These are phyloP conservation scores for Cuculus canorus DNA, from an alignment of 2,797 vertebrate species.

Conservation along the genomic window DNA sequence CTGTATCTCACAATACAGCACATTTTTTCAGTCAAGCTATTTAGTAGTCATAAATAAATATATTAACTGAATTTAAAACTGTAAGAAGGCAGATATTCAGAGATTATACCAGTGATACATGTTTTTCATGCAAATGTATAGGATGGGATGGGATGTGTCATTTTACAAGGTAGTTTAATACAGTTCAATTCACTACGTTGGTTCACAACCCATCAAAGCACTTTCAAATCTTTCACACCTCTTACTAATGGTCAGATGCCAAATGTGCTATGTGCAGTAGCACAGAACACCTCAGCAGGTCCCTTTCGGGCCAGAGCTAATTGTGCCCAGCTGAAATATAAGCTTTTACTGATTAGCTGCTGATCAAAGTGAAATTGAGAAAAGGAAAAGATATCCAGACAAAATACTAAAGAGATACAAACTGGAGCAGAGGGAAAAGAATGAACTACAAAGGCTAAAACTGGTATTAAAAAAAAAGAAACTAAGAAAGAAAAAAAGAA, in stretches of 20 bases:
- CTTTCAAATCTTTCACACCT: background rate
- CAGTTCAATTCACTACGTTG: background rate
- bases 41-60: background rate
- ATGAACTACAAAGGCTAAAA: background rate
- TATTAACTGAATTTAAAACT: background rate
- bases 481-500: background rate
- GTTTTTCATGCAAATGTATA: background rate
- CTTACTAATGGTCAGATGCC: background rate
- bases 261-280: background rate
- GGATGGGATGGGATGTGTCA: background rate
- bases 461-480: background rate
- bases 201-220: background rate
- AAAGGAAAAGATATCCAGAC: background rate
- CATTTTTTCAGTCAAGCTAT: background rate
- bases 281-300: background rate
- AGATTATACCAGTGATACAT: background rate
- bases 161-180: background rate
- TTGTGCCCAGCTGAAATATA: background rate
- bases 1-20: background rate
- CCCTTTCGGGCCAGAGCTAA: background rate
- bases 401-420: background rate
- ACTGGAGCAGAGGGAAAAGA: background rate
- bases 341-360: background rate
- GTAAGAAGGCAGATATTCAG: background rate
- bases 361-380: background rate